Conservation (phyloP, 2,888 invertebrate species). For the Torymus texanus region DNA sequence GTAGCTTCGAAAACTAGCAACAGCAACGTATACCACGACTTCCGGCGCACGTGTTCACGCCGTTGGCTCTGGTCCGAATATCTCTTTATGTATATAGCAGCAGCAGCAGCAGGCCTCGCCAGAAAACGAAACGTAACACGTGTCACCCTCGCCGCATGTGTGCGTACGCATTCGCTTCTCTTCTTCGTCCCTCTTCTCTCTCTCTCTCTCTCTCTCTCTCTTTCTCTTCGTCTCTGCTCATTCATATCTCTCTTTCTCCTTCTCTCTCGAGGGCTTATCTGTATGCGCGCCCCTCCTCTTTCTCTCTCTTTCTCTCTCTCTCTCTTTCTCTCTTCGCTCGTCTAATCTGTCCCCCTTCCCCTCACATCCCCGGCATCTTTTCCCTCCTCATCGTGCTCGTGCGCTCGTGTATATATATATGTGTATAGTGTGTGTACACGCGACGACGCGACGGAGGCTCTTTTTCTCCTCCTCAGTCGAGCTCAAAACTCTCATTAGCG, state of each 20-base stretch:
- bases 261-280: slow-evolving; percentile 20
- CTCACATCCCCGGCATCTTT: background rate
- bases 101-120: background rate
- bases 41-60: slow-evolving; percentile 41
- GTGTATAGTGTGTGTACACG: background rate
- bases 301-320: slow-evolving; percentile 6
- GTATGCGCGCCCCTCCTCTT: background rate
- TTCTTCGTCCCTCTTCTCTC: slow-evolving; percentile 12
- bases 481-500: slow-evolving; percentile 32
- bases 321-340: background rate
- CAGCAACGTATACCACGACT: no score
- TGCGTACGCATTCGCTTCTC: background rate
- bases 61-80: no score
- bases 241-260: slow-evolving; percentile 21
- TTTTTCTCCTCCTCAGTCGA: slow-evolving; percentile 16
- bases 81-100: no score
- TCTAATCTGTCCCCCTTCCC: slow-evolving; percentile 16
- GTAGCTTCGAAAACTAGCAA: no score
- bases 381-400: background rate
- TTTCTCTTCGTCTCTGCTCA: slow-evolving; percentile 5
- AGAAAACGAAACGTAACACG: slow-evolving; percentile 40
- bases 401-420: background rate
- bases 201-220: background rate
- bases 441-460: background rate
- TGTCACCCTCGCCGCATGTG: slow-evolving; percentile 11